These are phyloP conservation scores for Zonotrichia leucophrys DNA, from an alignment of 2,113 vertebrate genomes.

Conservation along the genomic window DNA sequence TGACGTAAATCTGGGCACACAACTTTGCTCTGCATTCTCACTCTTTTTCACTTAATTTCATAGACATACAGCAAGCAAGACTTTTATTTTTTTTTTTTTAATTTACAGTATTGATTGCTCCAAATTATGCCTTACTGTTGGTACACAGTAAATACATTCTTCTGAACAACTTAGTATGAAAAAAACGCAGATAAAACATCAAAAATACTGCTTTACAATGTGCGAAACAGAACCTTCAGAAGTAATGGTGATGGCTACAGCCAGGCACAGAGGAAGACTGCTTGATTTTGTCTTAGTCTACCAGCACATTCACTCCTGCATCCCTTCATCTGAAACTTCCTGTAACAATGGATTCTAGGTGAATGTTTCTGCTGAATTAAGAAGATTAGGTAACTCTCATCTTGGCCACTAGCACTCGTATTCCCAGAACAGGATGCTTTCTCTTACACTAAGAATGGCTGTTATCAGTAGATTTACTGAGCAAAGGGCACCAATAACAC, in stretches of 20 bases:
- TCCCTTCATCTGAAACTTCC: not conserved
- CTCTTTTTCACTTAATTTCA: not conserved
- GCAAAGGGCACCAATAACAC: not conserved
- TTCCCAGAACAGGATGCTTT: not conserved
- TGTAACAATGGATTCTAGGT: not conserved
- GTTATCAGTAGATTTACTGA: not conserved
- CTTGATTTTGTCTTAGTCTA: not conserved
- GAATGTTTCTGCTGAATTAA: not conserved
- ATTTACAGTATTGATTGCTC: constrained; percentile 31
- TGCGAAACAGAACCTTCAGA: not conserved
- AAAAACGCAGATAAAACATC: constrained; percentile 12
- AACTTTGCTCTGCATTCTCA: not conserved
- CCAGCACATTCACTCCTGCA: not conserved
- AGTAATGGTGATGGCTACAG: not conserved
- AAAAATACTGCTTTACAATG: constrained; percentile 26
- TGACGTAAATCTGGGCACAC: not conserved
- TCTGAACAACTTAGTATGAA: constrained; percentile 17
- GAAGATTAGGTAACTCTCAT: not conserved
- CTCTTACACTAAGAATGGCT: not conserved
- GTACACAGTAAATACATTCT: constrained; percentile 51
- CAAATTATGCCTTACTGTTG: not conserved
- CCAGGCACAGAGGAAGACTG: not conserved
- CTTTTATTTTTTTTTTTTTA: constrained; percentile 23
- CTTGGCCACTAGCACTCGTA: not conserved
- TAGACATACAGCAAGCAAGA: not conserved